phyloP scores from a whole-genome alignment of 2,113 vertebrate genomes.

The Chunga burmeisteri region DNA sequence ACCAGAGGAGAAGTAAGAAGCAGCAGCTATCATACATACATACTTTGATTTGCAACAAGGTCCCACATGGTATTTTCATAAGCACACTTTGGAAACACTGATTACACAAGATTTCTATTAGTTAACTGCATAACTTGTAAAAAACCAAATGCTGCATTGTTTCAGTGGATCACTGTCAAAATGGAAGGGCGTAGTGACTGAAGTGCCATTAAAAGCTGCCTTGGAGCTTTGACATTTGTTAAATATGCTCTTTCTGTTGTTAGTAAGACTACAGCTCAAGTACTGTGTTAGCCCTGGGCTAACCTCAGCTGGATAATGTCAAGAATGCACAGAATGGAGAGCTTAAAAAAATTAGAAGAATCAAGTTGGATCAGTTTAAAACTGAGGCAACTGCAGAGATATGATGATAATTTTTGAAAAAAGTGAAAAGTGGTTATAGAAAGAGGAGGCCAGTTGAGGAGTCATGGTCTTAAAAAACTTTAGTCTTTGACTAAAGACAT shows the following conservation, averaged over 20 bases:
- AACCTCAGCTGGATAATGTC: background rate
- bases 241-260: background rate
- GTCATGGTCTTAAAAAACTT: background rate
- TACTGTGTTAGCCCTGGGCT: background rate
- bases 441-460: background rate
- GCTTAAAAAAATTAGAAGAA: background rate
- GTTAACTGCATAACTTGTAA: background rate
- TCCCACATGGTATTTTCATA: slow-evolving; percentile 15
- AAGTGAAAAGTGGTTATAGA: background rate
- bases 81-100: slow-evolving; percentile 16
- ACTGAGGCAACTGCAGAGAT: background rate
- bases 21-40: background rate
- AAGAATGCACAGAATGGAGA: background rate
- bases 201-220: background rate
- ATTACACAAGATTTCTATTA: slow-evolving; percentile 15
- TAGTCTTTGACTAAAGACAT: background rate
- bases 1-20: background rate
- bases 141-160: background rate
- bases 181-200: background rate
- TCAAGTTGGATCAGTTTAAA: background rate
- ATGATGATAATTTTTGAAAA: background rate
- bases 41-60: slow-evolving; percentile 7
- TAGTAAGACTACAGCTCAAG: background rate
- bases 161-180: background rate
- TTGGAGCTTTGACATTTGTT: background rate